phyloP scores from a whole-genome alignment of 2,888 invertebrate genomes.

The Falcaria lacertinaria region DNA sequence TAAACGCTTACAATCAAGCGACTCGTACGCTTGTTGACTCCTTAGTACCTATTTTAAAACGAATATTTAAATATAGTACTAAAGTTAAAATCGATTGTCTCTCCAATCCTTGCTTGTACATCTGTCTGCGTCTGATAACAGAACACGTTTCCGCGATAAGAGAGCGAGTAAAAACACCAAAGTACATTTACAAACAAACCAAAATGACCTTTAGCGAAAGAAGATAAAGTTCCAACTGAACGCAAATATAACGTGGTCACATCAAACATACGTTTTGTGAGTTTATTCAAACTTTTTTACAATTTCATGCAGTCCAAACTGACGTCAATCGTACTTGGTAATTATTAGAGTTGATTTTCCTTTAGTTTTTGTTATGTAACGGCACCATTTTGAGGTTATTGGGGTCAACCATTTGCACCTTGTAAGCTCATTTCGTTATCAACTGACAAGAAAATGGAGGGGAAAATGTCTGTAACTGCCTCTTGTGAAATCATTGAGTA shows the following conservation, averaged over 20 bases:
- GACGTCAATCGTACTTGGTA: neutral
- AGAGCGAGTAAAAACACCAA: slow-evolving; percentile 2
- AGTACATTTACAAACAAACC: slow-evolving; percentile 4
- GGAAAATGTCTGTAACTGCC: slow-evolving; percentile 29
- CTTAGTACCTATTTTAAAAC: too few relatives aligned
- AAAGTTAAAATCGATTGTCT: slow-evolving; percentile 23
- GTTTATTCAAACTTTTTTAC: neutral
- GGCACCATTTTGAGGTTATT: slow-evolving; percentile 29
- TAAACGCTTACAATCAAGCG: too few relatives aligned
- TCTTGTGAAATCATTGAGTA: neutral
- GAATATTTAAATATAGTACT: too few relatives aligned
- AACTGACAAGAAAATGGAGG: slow-evolving; percentile 60
- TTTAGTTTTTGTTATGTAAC: slow-evolving; percentile 5
- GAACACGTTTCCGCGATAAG: slow-evolving; percentile 16
- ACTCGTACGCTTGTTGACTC: too few relatives aligned
- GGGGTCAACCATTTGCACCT: slow-evolving; percentile 72
- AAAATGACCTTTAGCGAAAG: slow-evolving; percentile 9
- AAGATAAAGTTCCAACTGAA: slow-evolving; percentile 4
- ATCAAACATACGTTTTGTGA: neutral
- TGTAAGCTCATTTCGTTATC: slow-evolving; percentile 61
- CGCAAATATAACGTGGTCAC: slow-evolving; percentile 5
- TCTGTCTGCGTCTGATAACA: slow-evolving; percentile 27
- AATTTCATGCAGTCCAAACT: neutral
- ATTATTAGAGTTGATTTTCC: slow-evolving; percentile 18
- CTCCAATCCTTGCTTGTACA: slow-evolving; percentile 15